These are phyloP conservation scores for Pogonophryne albipinna DNA, from an alignment of 2,797 vertebrate species.

Conservation along the genomic window DNA sequence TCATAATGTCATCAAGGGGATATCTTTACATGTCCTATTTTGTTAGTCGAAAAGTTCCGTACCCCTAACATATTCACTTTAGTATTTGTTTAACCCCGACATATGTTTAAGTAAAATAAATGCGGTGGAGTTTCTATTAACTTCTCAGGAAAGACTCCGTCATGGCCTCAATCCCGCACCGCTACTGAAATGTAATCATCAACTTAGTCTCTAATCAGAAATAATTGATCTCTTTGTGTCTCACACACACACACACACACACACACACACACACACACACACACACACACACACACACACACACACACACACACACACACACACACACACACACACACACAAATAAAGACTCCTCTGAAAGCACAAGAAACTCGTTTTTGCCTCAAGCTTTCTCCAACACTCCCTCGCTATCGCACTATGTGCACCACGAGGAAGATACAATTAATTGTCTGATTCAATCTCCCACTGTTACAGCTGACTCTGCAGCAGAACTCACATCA, in stretches of 20 bases:
- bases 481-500: conserved; percentile 66
- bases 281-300: conserved; percentile 22
- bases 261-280: conserved; percentile 26
- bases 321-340: conserved; percentile 28
- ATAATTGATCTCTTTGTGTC: conserved; percentile 74
- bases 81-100: background rate
- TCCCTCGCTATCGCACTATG: conserved; percentile 39
- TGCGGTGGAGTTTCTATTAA: conserved; percentile 53
- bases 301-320: conserved; percentile 21
- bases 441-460: conserved; percentile 79
- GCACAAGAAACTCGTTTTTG: conserved; percentile 36
- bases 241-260: conserved; percentile 22
- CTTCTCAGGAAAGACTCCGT: conserved; percentile 43
- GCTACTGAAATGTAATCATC: conserved; percentile 58
- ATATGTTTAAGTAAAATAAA: conserved; percentile 14
- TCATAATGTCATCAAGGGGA: too few relatives aligned
- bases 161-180: conserved; percentile 55
- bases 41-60: too few relatives aligned
- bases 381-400: conserved; percentile 56
- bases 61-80: too few relatives aligned
- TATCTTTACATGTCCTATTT: too few relatives aligned
- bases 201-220: conserved; percentile 77
- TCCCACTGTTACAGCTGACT: conserved; percentile 60
- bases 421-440: conserved; percentile 64
- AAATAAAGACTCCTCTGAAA: conserved; percentile 30